Conservation (phyloP, 2,888 invertebrate species). For the Chloromyia formosa region DNA sequence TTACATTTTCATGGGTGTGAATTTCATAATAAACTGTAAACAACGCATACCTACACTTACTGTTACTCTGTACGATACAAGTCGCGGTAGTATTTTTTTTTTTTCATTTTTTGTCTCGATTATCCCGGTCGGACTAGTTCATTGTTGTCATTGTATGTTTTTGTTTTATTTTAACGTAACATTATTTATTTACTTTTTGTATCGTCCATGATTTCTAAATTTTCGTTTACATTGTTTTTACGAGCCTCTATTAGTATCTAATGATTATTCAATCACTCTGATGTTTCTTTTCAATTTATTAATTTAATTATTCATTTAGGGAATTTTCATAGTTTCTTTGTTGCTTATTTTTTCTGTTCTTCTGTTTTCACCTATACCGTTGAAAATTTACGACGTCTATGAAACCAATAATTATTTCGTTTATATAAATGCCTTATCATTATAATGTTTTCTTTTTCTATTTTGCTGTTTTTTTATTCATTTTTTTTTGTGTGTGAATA, state of each 20-base stretch:
- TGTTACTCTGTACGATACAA: conserved; percentile 15
- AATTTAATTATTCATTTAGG: not conserved
- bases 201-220: too few species aligned
- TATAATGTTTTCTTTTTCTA: conserved; percentile 28
- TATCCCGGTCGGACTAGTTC: too few species aligned
- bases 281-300: conserved; percentile 19
- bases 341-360: not conserved
- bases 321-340: too few species aligned
- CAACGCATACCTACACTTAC: too few species aligned
- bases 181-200: too few species aligned
- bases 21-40: too few species aligned
- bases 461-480: conserved; percentile 4
- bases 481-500: conserved; percentile 25
- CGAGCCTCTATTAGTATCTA: conserved; percentile 7
- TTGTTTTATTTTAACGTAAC: not conserved
- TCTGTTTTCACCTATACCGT: conserved; percentile 6
- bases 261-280: conserved; percentile 23
- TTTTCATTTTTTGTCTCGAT: too few species aligned
- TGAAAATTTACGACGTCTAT: conserved; percentile 64
- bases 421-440: conserved; percentile 50
- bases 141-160: not conserved
- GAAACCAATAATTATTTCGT: conserved; percentile 64
- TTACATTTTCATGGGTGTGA: too few species aligned
- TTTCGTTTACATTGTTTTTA: not conserved
- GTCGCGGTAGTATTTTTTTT: not conserved